These are phyloP conservation scores for Calephelis nemesis DNA, from an alignment of 1,140 invertebrate species.

Conservation along the genomic window DNA sequence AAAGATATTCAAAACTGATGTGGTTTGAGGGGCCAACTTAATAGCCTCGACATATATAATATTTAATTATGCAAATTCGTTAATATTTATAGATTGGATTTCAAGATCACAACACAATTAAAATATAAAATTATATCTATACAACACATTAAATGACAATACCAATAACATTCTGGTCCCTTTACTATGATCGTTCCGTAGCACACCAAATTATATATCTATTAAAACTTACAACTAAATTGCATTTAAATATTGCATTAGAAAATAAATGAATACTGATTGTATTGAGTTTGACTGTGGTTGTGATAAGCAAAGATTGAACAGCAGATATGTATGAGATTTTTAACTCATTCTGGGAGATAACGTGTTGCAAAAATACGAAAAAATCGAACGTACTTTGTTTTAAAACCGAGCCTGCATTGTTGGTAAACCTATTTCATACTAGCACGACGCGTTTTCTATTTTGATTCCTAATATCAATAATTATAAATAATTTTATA, in stretches of 20 bases:
- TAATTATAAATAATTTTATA: too few species aligned
- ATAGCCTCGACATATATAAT: neutral
- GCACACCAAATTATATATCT: slow-evolving; percentile 43
- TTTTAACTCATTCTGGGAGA: too few species aligned
- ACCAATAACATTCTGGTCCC: slow-evolving; percentile 60
- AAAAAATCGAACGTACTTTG: too few species aligned
- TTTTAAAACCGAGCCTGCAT: too few species aligned
- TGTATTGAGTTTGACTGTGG: neutral
- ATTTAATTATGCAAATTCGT: slow-evolving; percentile 41
- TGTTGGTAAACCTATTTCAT: too few species aligned
- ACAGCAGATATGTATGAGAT: too few species aligned
- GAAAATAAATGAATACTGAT: slow-evolving; percentile 5
- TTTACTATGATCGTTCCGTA: slow-evolving; percentile 35
- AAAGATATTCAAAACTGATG: neutral
- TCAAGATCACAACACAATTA: slow-evolving; percentile 62
- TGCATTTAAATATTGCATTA: slow-evolving; percentile 14
- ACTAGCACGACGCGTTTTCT: too few species aligned
- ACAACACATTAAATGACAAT: slow-evolving; percentile 50
- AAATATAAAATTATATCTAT: slow-evolving; percentile 53
- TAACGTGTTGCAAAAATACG: too few species aligned
- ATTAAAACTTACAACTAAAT: slow-evolving; percentile 15
- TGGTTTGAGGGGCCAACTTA: neutral
- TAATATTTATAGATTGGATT: slow-evolving; percentile 59
- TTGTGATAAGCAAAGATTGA: neutral
- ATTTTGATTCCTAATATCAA: too few species aligned